These are phyloP conservation scores for Turritopsis rubra DNA, from an alignment of 30 jellyfish, hydroid and myxozoan species.

Conservation along the genomic window DNA sequence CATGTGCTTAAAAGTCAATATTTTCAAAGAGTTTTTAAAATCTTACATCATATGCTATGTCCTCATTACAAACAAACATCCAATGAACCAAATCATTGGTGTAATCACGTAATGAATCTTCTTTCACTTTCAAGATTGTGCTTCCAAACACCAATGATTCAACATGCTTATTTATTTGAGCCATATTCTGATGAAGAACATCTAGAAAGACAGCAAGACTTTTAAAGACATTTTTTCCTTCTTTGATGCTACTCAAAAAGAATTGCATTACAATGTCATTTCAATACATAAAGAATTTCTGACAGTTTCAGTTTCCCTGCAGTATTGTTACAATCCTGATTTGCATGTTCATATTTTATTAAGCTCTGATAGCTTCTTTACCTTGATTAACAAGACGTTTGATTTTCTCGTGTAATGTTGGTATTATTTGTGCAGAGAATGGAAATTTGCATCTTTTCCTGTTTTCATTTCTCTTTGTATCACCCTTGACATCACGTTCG, in stretches of 20 bases:
- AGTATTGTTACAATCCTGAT: too few species aligned
- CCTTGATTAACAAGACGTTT: neutral
- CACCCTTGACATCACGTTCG: too few species aligned
- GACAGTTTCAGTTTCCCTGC: too few species aligned
- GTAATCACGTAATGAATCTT: neutral
- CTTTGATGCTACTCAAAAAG: too few species aligned
- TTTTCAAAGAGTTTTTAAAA: neutral
- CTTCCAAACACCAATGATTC: neutral
- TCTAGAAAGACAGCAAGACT: too few species aligned
- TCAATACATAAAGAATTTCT: too few species aligned
- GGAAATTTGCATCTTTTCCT: neutral
- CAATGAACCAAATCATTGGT: neutral
- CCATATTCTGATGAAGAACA: neutral
- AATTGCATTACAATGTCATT: neutral
- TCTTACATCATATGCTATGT: neutral
- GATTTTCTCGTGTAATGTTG: neutral
- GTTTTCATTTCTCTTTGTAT: neutral
- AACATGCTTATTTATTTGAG: neutral
- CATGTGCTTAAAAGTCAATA: neutral
- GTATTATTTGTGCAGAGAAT: neutral
- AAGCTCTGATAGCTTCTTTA: neutral
- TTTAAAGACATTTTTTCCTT: too few species aligned
- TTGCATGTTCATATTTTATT: too few species aligned
- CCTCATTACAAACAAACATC: neutral
- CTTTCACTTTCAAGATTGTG: neutral